Percentiles rank a stretch among this genome's conserved stretches.
Evolutionary conservation across 2,888 invertebrate species (phyloP).

Genomic region (Trissoscelio sp.): DNA sequence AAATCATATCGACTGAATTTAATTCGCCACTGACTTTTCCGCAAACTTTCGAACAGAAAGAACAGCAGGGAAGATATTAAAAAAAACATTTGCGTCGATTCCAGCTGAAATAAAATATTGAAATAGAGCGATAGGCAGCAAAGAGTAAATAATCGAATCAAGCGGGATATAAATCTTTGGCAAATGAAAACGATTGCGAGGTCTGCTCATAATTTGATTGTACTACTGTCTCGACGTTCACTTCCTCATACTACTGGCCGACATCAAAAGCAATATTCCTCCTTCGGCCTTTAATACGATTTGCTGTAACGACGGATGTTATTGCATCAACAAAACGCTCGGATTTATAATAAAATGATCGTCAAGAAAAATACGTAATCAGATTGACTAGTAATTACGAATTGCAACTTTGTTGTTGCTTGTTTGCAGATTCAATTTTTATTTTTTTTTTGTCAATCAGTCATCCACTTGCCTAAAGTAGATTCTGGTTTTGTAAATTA

Average conservation of each 20-base stretch:
- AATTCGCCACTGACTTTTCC: not conserved
- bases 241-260: conserved; percentile 40
- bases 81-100: not conserved
- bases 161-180: conserved; percentile 26
- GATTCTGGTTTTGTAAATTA: too few species aligned
- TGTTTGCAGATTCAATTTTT: too few species aligned
- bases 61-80: too few species aligned
- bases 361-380: conserved; percentile 26
- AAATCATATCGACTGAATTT: not conserved
- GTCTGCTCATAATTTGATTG: conserved; percentile 46
- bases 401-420: conserved; percentile 9
- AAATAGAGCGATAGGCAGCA: not conserved
- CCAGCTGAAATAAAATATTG: not conserved
- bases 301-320: conserved; percentile 42
- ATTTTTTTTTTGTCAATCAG: too few species aligned
- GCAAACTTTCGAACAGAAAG: not conserved
- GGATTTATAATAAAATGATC: conserved; percentile 28
- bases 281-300: conserved; percentile 39
- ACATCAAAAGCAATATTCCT: conserved; percentile 56
- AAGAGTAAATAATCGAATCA: conserved; percentile 28
- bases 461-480: too few species aligned
- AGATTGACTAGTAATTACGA: conserved; percentile 20
- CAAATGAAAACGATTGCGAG: conserved; percentile 31
- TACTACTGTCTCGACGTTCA: conserved; percentile 41
- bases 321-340: conserved; percentile 17